Percentiles rank a stretch among this genome's conserved stretches.
Conservation (phyloP, 2,888 invertebrate species). For the Phyllotreta striolata region DNA sequence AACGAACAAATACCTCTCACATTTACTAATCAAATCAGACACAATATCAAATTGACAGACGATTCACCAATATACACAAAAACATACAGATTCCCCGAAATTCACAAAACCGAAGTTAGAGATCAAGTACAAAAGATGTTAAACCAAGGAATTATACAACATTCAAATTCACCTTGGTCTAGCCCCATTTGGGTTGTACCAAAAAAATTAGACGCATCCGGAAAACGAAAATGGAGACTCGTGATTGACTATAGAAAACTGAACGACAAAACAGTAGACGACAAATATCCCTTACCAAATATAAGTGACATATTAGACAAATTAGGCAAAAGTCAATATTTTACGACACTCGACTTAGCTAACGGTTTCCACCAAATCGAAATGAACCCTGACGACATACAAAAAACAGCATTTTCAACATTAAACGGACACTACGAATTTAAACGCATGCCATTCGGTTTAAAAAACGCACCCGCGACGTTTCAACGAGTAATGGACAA, state of each 20-base stretch:
- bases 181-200: too few species aligned
- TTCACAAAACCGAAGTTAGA: too few species aligned
- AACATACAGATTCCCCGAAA: too few species aligned
- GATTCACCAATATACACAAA: too few species aligned
- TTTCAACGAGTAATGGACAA: constrained; percentile 49
- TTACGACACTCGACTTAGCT: constrained; percentile 45
- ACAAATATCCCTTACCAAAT: constrained; percentile 51
- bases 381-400: constrained; percentile 40
- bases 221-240: constrained; percentile 11
- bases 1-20: too few species aligned
- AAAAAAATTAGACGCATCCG: too few species aligned
- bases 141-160: too few species aligned
- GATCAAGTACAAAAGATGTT: too few species aligned
- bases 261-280: constrained; percentile 40
- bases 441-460: constrained; percentile 47
- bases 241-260: constrained; percentile 38
- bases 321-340: constrained; percentile 48
- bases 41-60: too few species aligned
- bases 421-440: constrained; percentile 47
- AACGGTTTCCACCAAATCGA: constrained; percentile 48
- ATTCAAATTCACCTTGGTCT: too few species aligned
- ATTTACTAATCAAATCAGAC: too few species aligned
- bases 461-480: constrained; percentile 46
- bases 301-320: constrained; percentile 52
- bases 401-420: constrained; percentile 47